Conservation (phyloP, 2,113 vertebrate genomes). For the Pituophis catenifer region DNA sequence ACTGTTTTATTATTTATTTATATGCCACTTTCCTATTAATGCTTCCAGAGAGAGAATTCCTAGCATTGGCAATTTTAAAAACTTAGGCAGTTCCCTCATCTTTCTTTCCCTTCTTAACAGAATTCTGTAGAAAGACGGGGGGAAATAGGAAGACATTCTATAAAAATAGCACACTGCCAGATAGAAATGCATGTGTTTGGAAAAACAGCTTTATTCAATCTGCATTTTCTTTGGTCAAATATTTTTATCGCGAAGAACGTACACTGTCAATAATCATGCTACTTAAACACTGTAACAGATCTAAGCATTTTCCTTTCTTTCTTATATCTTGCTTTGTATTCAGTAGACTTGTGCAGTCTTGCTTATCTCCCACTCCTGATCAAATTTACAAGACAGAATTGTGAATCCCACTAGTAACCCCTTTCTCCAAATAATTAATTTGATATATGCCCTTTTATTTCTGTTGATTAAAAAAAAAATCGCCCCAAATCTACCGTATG, state of each 20-base stretch:
- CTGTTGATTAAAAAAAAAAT: neutral
- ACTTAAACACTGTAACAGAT: neutral
- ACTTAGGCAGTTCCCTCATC: neutral
- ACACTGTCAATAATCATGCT: neutral
- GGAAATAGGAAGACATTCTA: neutral
- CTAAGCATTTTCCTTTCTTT: neutral
- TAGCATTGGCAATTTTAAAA: neutral
- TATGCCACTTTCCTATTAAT: neutral
- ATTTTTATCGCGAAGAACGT: neutral
- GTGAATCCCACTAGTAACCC: neutral
- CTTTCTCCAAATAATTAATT: neutral
- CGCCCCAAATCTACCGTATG: neutral
- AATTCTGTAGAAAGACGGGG: neutral
- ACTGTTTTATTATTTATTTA: neutral
- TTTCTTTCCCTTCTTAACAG: neutral
- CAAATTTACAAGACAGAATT: neutral
- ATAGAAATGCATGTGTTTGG: neutral
- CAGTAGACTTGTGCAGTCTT: neutral
- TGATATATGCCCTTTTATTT: neutral
- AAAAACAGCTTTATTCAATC: neutral
- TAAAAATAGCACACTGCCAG: neutral
- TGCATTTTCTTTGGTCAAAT: neutral
- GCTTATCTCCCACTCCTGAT: neutral
- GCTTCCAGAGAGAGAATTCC: neutral
- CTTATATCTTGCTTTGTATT: neutral